Evolutionary conservation across 1,140 invertebrate species (phyloP).

Genomic region (Sarcophaga peregrina): DNA sequence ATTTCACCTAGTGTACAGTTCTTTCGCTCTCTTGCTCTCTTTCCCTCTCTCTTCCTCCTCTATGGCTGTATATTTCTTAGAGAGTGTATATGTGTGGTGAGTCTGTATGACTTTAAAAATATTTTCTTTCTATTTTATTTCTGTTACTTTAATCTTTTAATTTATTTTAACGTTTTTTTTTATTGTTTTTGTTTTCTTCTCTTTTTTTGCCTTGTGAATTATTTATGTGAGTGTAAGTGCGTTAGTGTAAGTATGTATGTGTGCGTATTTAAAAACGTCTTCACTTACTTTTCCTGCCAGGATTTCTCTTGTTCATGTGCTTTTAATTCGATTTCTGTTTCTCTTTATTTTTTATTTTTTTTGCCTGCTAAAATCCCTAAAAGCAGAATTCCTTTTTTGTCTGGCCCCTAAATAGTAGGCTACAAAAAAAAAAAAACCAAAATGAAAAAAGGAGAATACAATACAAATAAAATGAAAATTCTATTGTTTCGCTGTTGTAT

Average conservation of each 20-base stretch:
- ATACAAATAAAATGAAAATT: neutral
- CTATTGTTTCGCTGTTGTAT: too few species aligned
- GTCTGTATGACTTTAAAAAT: constrained; percentile 6
- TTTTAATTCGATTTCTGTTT: neutral
- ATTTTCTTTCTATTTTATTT: neutral
- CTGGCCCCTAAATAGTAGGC: constrained; percentile 6
- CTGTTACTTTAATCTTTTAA: neutral
- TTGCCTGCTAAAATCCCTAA: neutral
- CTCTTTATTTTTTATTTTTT: neutral
- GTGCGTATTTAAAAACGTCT: neutral
- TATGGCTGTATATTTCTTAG: too few species aligned
- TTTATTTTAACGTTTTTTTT: neutral
- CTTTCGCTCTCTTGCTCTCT: too few species aligned
- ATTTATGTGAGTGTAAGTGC: neutral
- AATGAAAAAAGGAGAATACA: neutral
- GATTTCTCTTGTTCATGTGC: neutral
- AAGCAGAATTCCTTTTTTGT: neutral
- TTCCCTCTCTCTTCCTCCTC: too few species aligned
- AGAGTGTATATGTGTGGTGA: neutral
- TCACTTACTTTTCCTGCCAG: neutral
- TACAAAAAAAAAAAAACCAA: neutral
- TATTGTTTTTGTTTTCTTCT: neutral
- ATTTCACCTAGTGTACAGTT: too few species aligned
- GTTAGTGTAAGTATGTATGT: neutral
- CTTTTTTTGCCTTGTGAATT: neutral